Conservation (phyloP, 2,797 vertebrate genomes). For the Momotus momota region DNA sequence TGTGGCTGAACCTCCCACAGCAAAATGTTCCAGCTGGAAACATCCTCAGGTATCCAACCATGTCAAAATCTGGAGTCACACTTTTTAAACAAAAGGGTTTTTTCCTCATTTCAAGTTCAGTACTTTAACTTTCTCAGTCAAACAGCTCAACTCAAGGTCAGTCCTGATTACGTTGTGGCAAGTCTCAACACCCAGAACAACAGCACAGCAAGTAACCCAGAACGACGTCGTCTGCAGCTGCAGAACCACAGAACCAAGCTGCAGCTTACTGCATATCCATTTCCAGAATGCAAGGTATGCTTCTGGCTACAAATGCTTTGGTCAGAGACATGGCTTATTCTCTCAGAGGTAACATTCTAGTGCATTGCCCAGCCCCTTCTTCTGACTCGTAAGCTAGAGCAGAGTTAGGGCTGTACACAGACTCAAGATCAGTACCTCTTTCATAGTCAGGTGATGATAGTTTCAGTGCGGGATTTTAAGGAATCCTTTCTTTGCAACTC, state of each 20-base stretch:
- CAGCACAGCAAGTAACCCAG: neutral
- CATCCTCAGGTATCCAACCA: neutral
- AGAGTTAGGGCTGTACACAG: neutral
- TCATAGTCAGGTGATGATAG: accelerated
- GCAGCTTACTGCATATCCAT: neutral
- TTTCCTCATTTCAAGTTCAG: neutral
- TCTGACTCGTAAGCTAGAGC: neutral
- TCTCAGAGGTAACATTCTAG: neutral
- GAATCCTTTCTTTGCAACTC: neutral
- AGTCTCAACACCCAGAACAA: accelerated
- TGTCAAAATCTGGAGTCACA: neutral
- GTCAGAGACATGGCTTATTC: neutral
- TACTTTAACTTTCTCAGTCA: neutral
- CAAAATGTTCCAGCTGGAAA: neutral
- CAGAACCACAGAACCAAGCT: neutral
- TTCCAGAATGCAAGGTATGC: accelerated
- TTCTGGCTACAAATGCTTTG: neutral
- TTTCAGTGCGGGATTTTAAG: neutral
- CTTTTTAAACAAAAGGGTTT: neutral
- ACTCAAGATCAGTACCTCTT: neutral
- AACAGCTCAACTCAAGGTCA: accelerated
- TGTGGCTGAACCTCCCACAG: neutral
- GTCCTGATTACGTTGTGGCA: neutral
- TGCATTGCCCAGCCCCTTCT: neutral
- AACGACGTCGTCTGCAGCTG: neutral